Evolutionary conservation across 1,140 invertebrate species (phyloP).

Genomic region (Psix sp.): DNA sequence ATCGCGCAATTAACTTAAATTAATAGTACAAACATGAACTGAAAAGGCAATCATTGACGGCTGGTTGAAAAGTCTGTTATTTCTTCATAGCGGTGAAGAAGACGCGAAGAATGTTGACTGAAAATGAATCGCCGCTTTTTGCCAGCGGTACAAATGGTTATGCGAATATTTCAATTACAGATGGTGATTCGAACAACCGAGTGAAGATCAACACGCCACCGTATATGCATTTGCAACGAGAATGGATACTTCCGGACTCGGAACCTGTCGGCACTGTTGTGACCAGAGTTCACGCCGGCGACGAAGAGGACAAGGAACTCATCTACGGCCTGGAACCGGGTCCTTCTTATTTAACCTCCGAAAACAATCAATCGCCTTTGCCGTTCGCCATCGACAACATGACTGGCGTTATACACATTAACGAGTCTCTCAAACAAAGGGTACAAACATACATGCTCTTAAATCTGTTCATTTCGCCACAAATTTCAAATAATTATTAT

Average conservation of each 20-base stretch:
- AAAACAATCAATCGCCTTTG: constrained; percentile 70
- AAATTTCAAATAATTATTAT: too few relatives aligned
- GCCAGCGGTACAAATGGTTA: too few relatives aligned
- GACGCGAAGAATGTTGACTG: too few relatives aligned
- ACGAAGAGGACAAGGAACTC: constrained; percentile 80
- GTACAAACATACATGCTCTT: constrained; percentile 69
- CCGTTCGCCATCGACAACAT: constrained; percentile 84
- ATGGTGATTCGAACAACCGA: constrained; percentile 66
- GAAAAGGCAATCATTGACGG: too few relatives aligned
- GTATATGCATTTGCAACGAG: constrained; percentile 79
- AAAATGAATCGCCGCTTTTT: too few relatives aligned
- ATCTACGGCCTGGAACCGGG: constrained; percentile 81
- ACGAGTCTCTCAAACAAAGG: constrained; percentile 82
- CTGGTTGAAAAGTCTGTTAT: too few relatives aligned
- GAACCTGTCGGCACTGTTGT: constrained; percentile 82
- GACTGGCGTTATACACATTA: constrained; percentile 83
- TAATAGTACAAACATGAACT: too few relatives aligned
- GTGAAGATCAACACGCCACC: constrained; percentile 73
- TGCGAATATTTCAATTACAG: too few relatives aligned
- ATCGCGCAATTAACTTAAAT: too few relatives aligned
- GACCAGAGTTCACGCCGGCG: constrained; percentile 79
- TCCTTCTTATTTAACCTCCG: constrained; percentile 52
- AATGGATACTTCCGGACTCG: constrained; percentile 82
- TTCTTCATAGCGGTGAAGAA: too few relatives aligned
- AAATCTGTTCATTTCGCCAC: constrained; percentile 7